Evolutionary conservation across 2,888 invertebrate genomes (phyloP), one percentile per base, ranked within the genome.

Genomic region (Scrobipalpa atriplicella): DNA sequence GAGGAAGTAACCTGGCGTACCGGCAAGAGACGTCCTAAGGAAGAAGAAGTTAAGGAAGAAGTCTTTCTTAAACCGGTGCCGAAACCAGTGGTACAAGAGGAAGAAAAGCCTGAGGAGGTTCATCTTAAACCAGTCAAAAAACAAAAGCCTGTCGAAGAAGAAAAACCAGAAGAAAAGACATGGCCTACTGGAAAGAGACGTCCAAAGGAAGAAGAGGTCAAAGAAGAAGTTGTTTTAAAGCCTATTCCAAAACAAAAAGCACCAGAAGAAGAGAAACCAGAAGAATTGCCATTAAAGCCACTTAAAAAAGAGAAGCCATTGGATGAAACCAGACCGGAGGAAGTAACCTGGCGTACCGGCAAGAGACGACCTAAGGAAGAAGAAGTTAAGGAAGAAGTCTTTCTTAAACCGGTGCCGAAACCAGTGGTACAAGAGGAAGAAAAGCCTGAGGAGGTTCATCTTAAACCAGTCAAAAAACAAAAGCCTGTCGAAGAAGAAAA

Each of bases 1-100:
- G 90, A 93, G 70, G 86, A 92, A 69, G 80, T 89, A 1, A 83
- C 86, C 69, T 79, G 85, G 74, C 92, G 85, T 79, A 73, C 84
- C 73, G 67, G 72, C 76, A 71, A 72, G 54, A 60, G 75, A 41
- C 68, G 63, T 11, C 68, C 79, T 0, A 74, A 78, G 67, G 71
- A 69, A 68, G 62, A 80, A 67, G 79, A 71, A 62, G 70, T 69
- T 0, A 69, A 74, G 0, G 86, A 89, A 67, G 79, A 78, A 68
- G 69, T 67, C 75, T 83, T 29, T 70, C 85, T 86, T 66, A 81
- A 82, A 69, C 89, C 91, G 0, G 78, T 88, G 71, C 83, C 70
- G 71, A 91, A 72, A 47, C 75, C 67, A 18, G 71, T 74, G 58
- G 72, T 69, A 16, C 67, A 66, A 18, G 84, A 81, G 56, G 84